Base-by-base conservation (phyloP, 2,113 vertebrate genomes). In the Colaptes auratus region DNA sequence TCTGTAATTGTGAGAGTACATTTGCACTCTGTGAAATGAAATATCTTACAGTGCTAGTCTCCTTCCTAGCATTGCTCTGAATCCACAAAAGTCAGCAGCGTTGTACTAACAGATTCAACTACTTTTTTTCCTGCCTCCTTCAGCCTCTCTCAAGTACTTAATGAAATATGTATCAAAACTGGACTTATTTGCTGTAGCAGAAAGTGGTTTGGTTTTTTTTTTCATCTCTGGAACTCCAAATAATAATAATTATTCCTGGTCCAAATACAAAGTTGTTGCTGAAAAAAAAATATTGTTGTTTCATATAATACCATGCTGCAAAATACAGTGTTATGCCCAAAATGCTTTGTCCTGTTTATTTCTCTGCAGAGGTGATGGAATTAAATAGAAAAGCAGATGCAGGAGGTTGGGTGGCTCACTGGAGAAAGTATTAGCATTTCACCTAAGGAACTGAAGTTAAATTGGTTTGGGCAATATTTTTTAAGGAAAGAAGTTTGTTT, bases 391-490 rank as follows among this genome's bases (percentile, higher is more conserved):
- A 59, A 71, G 42, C 16, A 31, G 8, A n/a, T 4, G 0, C 6
- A 65, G 74, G 63, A 55, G 48, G 16, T 63, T 24, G 23, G 56
- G n/a, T 89, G 75, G 65, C 39, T 55, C 52, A 30, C 52, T 90
- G 78, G 77, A 74, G 24, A 60, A 70, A 52, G 36, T 66, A 52
- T 92, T 84, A 76, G 69, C 48, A 84, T 95, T 87, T 95, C 87
- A 94, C 56, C 75, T 72, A 42, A 95, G 89, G 74, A 91, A 46
- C 76, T 86, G 44, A 84, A 93, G 58, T 76, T 88, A 86, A 89
- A 82, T 94, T 92, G 88, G 76, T 92, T 91, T 92, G 78, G 28
- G 63, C 20, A 81, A 5, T 53, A 60, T 70, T 66, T 88, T 92
- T 75, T 46, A 83, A 89, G 72, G 73, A 70, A 82, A 92, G 73